These are phyloP conservation scores for Serranus cabrilla DNA, from an alignment of 2,797 vertebrate genomes.

Conservation along the genomic window DNA sequence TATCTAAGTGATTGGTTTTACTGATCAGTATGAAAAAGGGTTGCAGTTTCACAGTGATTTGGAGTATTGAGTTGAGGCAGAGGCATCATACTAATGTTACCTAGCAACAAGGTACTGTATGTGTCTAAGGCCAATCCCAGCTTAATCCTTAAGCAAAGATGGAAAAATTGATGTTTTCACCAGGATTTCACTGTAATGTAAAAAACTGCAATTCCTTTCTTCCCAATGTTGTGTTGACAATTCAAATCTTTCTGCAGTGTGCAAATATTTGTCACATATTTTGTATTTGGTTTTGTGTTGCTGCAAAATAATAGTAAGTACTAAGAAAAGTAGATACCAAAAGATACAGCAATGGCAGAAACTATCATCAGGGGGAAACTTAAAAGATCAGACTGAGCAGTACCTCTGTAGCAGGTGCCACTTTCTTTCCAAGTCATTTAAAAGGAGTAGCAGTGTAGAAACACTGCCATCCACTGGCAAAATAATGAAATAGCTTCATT, in stretches of 20 bases:
- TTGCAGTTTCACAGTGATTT: constrained; percentile 48
- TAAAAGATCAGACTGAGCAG: constrained; percentile 6
- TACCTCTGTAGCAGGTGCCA: constrained; percentile 6
- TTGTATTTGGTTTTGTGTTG: neutral
- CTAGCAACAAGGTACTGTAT: constrained; percentile 84
- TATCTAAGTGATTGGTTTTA: constrained; percentile 9
- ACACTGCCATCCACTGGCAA: constrained; percentile 73
- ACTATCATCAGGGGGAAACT: neutral
- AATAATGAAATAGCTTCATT: neutral
- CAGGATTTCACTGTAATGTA: neutral
- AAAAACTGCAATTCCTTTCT: neutral
- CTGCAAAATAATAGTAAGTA: neutral
- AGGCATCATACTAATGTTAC: constrained; percentile 79
- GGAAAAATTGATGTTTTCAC: constrained; percentile 29
- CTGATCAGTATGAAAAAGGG: constrained; percentile 34
- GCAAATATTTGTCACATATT: neutral
- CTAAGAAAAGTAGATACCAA: neutral
- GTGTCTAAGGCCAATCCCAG: constrained; percentile 61
- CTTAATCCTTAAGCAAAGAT: constrained; percentile 46
- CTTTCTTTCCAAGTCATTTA: neutral
- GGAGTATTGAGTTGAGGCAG: constrained; percentile 46
- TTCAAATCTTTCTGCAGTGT: neutral
- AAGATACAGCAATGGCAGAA: neutral
- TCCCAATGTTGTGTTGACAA: neutral
- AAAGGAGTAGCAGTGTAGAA: constrained; percentile 35